Evolutionary conservation across 2,797 vertebrate species (phyloP).

Genomic region (Neomorphus geoffroyi): DNA sequence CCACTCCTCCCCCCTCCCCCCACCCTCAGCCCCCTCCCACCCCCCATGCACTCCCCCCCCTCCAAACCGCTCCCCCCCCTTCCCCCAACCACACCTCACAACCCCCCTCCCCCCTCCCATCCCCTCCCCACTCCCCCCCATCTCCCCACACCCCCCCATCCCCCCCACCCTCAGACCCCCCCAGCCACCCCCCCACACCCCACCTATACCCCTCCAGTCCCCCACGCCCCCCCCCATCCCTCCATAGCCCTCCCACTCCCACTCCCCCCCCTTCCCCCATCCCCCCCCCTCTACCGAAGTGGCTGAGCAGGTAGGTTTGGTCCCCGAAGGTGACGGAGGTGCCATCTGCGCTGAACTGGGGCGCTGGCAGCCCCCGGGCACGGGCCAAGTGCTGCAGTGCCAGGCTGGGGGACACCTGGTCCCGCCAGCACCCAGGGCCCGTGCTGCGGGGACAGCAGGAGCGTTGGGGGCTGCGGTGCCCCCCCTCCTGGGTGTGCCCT

Average conservation of each 20-base stretch:
- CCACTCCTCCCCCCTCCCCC: background rate
- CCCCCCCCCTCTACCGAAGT: constrained; percentile 65
- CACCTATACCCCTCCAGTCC: too few relatives aligned
- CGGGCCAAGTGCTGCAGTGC: constrained; percentile 45
- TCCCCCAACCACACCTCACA: too few relatives aligned
- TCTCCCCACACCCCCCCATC: too few relatives aligned
- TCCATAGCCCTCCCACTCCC: too few relatives aligned
- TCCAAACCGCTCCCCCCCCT: too few relatives aligned
- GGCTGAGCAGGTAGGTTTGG: constrained; percentile 18
- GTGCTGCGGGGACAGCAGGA: background rate
- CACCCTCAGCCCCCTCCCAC: background rate
- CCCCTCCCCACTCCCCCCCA: too few relatives aligned
- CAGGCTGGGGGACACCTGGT: constrained; percentile 68
- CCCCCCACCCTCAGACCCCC: too few relatives aligned
- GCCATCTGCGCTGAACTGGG: constrained; percentile 32
- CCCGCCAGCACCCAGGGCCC: constrained; percentile 73
- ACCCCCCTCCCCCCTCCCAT: too few relatives aligned
- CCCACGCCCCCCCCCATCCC: too few relatives aligned
- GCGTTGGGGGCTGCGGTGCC: background rate
- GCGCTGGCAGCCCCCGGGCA: constrained; percentile 18
- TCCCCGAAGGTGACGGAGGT: constrained; percentile 41
- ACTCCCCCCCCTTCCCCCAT: too few relatives aligned
- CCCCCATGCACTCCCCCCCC: accelerated
- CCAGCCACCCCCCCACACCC: too few relatives aligned
- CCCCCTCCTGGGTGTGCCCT: background rate